A percentile compares a stretch with the other conserved stretches of the same genome.
These are phyloP conservation scores for Hoplostethus atlanticus DNA, from an alignment of 2,797 vertebrate genomes.

Conservation along the genomic window DNA sequence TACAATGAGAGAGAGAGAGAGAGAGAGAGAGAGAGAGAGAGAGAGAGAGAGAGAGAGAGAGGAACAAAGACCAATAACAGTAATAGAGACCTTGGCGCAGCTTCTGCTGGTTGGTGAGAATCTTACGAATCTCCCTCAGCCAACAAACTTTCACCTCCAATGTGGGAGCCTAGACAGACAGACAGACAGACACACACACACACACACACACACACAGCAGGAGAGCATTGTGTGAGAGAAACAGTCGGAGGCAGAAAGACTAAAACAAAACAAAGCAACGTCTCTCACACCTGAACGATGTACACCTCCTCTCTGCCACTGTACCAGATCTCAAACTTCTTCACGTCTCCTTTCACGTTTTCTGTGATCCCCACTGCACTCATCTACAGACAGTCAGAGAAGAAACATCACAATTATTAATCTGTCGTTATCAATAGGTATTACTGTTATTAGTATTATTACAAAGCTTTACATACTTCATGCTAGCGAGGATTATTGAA, in stretches of 20 bases:
- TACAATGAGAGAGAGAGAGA: background rate
- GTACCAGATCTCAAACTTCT: constrained; percentile 98
- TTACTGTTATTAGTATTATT: no score
- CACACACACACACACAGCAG: constrained; percentile 3
- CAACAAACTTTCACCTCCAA: constrained; percentile 92
- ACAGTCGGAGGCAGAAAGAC: background rate
- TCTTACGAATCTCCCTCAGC: constrained; percentile 92
- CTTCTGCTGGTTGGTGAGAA: constrained; percentile 92
- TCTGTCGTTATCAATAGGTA: no score
- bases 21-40: background rate
- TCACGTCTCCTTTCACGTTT: constrained; percentile 94
- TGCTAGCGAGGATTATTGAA: no score
- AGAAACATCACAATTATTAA: background rate
- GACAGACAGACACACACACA: constrained; percentile 3
- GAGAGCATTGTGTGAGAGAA: background rate
- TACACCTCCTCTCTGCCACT: constrained; percentile 95
- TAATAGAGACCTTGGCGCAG: constrained; percentile 85
- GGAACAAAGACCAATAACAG: background rate
- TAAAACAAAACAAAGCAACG: background rate
- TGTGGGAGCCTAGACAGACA: constrained; percentile 87
- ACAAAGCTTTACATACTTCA: no score
- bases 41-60: background rate
- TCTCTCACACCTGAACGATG: constrained; percentile 89
- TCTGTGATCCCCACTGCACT: constrained; percentile 94
- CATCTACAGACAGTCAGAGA: constrained; percentile 85